phyloP scores from a whole-genome alignment of 1,140 invertebrate species.

The Agrypnia vestita region DNA sequence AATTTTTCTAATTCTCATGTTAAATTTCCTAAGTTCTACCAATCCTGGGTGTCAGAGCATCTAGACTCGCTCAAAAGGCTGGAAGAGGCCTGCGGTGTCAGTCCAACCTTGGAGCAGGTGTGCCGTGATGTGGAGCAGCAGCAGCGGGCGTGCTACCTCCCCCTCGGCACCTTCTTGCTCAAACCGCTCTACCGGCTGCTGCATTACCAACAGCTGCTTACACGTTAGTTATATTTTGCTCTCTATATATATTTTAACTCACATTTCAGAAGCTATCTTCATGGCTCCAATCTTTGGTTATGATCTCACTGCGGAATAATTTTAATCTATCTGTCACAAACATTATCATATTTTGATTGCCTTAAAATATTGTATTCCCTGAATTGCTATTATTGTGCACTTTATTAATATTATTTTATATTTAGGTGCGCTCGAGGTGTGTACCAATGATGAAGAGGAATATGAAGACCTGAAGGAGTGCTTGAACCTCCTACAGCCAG shows the following conservation, averaged over 20 bases:
- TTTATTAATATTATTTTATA: background rate
- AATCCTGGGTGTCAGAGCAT: conserved; percentile 82
- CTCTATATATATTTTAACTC: background rate
- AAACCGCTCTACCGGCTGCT: conserved; percentile 92
- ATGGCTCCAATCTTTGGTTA: too few relatives aligned
- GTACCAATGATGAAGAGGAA: conserved; percentile 84
- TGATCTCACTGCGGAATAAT: too few relatives aligned
- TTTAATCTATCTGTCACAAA: too few relatives aligned
- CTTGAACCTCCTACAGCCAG: conserved; percentile 77
- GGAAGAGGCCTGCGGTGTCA: conserved; percentile 77
- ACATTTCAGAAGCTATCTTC: too few relatives aligned
- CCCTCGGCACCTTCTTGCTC: conserved; percentile 88
- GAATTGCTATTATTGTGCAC: background rate
- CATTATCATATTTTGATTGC: too few relatives aligned
- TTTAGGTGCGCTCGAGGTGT: conserved; percentile 78
- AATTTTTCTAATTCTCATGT: too few relatives aligned
- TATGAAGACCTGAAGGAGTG: conserved; percentile 82
- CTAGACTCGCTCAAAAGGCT: conserved; percentile 83
- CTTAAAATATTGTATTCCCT: too few relatives aligned
- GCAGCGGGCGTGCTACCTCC: conserved; percentile 90
- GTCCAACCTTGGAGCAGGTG: conserved; percentile 72
- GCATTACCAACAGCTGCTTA: conserved; percentile 88
- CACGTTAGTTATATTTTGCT: conserved; percentile 78
- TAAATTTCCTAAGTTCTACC: background rate
- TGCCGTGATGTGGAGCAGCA: conserved; percentile 90